Evolutionary conservation across 2,888 invertebrate genomes (phyloP).

Genomic region (Leucoptera coffeella): DNA sequence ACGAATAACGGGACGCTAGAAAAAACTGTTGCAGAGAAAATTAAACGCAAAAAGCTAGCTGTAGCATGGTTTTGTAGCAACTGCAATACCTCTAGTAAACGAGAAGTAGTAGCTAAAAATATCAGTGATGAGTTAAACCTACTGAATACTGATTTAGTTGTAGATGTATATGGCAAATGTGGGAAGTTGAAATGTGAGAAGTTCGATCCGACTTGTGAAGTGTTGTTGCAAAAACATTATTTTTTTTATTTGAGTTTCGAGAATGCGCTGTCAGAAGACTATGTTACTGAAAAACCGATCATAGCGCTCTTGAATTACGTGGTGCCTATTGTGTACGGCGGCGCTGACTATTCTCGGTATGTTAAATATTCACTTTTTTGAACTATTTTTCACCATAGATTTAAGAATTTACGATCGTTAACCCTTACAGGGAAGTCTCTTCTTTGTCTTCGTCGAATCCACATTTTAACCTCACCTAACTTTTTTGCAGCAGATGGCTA

Average conservation of each 20-base stretch:
- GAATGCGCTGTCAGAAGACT: slow-evolving; percentile 23
- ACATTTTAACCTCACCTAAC: no score
- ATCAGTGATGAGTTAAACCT: slow-evolving; percentile 28
- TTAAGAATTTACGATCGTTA: no score
- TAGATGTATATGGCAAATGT: slow-evolving; percentile 51
- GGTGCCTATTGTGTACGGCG: slow-evolving; percentile 63
- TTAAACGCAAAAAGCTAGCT: not conserved
- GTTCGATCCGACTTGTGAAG: slow-evolving; percentile 11
- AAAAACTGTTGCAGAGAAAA: not conserved
- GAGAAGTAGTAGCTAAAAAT: slow-evolving; percentile 9
- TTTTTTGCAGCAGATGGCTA: no score
- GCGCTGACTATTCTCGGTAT: slow-evolving; percentile 56
- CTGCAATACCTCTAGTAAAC: not conserved
- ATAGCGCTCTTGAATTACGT: slow-evolving; percentile 48
- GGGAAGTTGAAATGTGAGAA: slow-evolving; percentile 22
- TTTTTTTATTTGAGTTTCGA: slow-evolving; percentile 37
- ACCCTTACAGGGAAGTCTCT: no score
- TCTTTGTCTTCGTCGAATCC: no score
- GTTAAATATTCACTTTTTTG: not conserved
- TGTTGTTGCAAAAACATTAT: slow-evolving; percentile 16
- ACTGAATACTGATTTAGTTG: slow-evolving; percentile 17
- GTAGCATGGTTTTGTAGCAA: not conserved
- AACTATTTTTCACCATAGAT: no score
- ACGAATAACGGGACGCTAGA: not conserved
- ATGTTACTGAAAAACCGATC: slow-evolving; percentile 27